A percentile compares a stretch with the other conserved stretches of the same genome.
Conservation (phyloP, 2,113 vertebrate species). For the Protobothrops flavoviridis region DNA sequence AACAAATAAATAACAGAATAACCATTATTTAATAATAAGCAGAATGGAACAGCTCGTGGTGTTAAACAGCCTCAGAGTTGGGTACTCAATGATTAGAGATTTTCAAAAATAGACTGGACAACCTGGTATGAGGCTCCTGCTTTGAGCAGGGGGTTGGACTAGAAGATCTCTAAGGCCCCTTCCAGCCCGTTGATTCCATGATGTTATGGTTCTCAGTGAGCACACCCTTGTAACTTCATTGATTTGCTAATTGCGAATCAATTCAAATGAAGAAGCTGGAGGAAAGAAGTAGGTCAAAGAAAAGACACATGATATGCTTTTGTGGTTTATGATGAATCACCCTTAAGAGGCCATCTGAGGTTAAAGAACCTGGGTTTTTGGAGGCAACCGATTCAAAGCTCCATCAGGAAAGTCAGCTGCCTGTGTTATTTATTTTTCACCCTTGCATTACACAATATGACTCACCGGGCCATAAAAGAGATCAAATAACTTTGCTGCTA, state of each 20-base stretch:
- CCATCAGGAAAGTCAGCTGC: conserved; percentile 66
- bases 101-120: not conserved
- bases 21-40: too few relatives aligned
- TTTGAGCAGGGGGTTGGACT: not conserved
- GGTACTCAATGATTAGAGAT: not conserved
- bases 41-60: not conserved
- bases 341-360: conserved; percentile 72
- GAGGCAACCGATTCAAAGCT: conserved; percentile 62
- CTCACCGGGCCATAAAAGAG: conserved; percentile 77
- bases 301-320: conserved; percentile 60
- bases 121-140: not conserved
- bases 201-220: not conserved
- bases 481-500: conserved; percentile 78
- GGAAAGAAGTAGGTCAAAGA: conserved; percentile 38
- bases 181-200: not conserved
- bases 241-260: conserved; percentile 59
- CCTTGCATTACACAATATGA: conserved; percentile 68
- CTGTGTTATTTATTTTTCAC: conserved; percentile 73
- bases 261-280: conserved; percentile 63
- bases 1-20: too few relatives aligned
- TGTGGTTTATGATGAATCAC: conserved; percentile 74
- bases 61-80: not conserved
- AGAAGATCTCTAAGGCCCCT: not conserved
- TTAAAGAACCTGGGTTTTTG: conserved; percentile 73
- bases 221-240: conserved; percentile 30